Base-by-base conservation (phyloP, 2,888 invertebrate genomes). In the Iselma pallidipennis region DNA sequence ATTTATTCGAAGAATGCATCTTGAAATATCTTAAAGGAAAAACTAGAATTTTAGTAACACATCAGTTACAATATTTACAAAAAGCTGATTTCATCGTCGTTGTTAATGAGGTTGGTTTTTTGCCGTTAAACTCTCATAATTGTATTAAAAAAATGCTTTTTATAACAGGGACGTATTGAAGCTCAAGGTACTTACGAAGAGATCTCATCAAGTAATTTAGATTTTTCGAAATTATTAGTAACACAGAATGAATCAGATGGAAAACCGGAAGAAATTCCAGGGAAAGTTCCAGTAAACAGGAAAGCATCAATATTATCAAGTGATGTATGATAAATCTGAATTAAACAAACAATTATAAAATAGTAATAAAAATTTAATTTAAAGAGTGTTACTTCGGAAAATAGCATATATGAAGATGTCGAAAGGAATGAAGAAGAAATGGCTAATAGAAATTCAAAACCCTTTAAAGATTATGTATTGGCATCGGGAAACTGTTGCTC, bases 1-100 rank as follows among this genome's bases (percentile, higher is more conserved):
- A 89, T 77, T 81, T 93, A 7, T 91, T 91, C 73, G 86, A 91
- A 51, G 85, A 90, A 80, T 92, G 91, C 51, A 88, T 91, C 50
- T 80, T 80, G 7, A 80, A 82, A 7, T 80, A 81, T 58, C 78
- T 90, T 61, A 79, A 80, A 53, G 77, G 83, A 9, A 88, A 88
- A 75, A 86, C 87, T 1, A 80, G 87, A 58, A 83, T 91, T 63
- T 82, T 90, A 12, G 87, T 89, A 28, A 91, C 90, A 0, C 90
- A 91, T 81, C 90, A 90, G 73, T 77, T 89, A 31, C 90, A 91
- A 71, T 87, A 86, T 70, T 77, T 87, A 25, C 83, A 83, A 54
- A 74, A 81, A 59, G 85, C 83, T 9, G 84, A 86, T 73, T 73
- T 80, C 2, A 83, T 87, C 23, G 75, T 86, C 25, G 76, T 86